phyloP scores from a whole-genome alignment of 2,888 invertebrate species.

The Clusia tigrina region DNA sequence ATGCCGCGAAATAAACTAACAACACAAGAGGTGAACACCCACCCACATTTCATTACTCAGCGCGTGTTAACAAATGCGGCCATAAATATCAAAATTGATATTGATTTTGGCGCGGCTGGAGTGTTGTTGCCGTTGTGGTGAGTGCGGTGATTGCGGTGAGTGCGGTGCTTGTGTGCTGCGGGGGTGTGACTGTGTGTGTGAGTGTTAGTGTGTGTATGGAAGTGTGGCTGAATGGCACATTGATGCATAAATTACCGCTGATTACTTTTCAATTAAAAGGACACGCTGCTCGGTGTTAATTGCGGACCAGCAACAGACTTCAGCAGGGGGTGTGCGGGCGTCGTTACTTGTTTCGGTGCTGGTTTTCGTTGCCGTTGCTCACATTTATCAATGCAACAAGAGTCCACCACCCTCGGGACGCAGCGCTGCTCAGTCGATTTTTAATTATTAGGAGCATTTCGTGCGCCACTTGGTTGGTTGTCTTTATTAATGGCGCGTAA shows the following conservation, averaged over 20 bases:
- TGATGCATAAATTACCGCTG: constrained; percentile 51
- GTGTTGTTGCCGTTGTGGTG: not conserved
- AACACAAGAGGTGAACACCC: constrained; percentile 7
- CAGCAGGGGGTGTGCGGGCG: too few relatives aligned
- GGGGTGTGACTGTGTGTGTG: constrained; percentile 35
- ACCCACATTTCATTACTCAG: constrained; percentile 50
- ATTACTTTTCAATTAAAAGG: constrained; percentile 56
- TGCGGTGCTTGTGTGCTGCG: not conserved
- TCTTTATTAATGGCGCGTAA: constrained; percentile 52
- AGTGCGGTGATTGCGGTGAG: not conserved
- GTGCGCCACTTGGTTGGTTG: constrained; percentile 33
- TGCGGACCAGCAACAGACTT: too few relatives aligned
- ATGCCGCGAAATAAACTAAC: constrained; percentile 12
- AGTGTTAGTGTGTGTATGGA: not conserved
- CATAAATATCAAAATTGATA: constrained; percentile 40
- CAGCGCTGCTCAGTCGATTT: constrained; percentile 2
- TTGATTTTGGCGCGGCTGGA: constrained; percentile 12
- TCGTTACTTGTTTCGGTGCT: too few relatives aligned
- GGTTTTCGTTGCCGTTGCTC: constrained; percentile 7
- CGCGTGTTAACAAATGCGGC: constrained; percentile 47
- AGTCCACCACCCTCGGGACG: not conserved
- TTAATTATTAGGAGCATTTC: not conserved
- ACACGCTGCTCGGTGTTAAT: too few relatives aligned
- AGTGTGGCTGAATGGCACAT: not conserved
- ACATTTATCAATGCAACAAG: constrained; percentile 6